These are phyloP conservation scores for Tragelaphus scriptus DNA, from an alignment of 2,113 vertebrate genomes.

Conservation along the genomic window DNA sequence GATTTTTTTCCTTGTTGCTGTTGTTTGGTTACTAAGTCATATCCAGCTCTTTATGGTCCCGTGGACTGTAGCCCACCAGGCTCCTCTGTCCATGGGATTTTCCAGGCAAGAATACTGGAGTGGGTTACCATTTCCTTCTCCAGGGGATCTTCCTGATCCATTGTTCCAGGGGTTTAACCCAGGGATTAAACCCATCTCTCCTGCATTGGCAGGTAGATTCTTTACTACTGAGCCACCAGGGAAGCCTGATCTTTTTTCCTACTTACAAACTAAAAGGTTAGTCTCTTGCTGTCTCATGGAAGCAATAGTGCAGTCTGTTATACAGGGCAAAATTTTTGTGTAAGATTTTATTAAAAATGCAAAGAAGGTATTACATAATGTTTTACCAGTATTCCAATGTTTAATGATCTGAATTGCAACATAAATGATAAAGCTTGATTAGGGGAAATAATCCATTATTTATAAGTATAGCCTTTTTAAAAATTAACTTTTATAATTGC, in stretches of 20 bases:
- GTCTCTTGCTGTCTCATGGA: neutral
- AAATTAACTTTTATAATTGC: neutral
- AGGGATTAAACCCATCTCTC: neutral
- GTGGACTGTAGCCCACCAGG: neutral
- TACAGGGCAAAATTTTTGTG: neutral
- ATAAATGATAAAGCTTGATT: neutral
- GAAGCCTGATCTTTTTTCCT: neutral
- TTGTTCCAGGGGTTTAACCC: neutral
- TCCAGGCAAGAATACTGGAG: neutral
- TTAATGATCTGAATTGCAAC: neutral
- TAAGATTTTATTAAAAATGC: neutral
- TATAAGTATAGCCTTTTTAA: neutral
- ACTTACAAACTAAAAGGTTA: neutral
- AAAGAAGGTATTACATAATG: neutral
- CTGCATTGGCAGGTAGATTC: neutral
- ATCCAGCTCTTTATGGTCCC: neutral
- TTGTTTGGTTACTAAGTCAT: neutral
- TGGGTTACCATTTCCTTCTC: neutral
- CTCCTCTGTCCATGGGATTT: neutral
- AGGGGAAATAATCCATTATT: neutral
- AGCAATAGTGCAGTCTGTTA: neutral
- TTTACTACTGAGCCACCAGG: neutral
- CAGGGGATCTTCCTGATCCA: neutral
- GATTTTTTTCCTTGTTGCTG: neutral
- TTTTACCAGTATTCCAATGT: neutral